Base-by-base conservation (phyloP, 2,113 vertebrate genomes). In the Steatornis caripensis region DNA sequence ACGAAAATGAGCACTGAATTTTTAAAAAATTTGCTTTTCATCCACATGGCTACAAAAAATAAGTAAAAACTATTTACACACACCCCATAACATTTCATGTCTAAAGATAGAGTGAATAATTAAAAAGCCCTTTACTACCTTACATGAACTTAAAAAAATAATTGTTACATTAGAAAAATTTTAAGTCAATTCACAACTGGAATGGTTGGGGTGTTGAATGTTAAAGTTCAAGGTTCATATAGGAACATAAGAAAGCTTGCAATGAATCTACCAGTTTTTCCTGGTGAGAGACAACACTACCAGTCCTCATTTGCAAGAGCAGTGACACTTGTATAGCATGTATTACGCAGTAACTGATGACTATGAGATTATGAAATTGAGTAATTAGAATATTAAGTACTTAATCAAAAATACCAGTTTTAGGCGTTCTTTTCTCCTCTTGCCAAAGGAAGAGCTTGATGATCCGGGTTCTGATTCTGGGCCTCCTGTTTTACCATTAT, bases 381-480 rank as follows among this genome's bases (percentile, higher is more conserved):
- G 21, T 69, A 82, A 72, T 62, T 41, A 61, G 14, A 81, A 65
- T 53, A 45, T 17, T 37, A 90, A 78, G 14, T 14, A 86, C 43
- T 58, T 39, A 55, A 78, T 26, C 11, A 93, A 76, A 94, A 98
- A 98, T 98, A 99, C 99, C 99, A 99, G 85, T 96, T 99, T 99
- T 90, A 99, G 97, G 55, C 98, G 99, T 95, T 99, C 99, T 93
- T 99, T 99, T 97, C 98, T 99, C 93, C 99, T 99, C 95, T 99
- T 99, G 87, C 98, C 97, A 11, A 98, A 98, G 65, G 96, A 95
- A 29, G 99, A 98, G 87, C 98, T 98, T 34, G 99, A 99, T 51
- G 99, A 99, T 89, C 99, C 99, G 36, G 99, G 98, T 88, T 99
- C 99, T 32, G 99, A 99, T 81, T 99, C 99, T 83, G 98, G 99